phyloP scores from a whole-genome alignment of 2,888 invertebrate genomes.

The Panopea generosa region DNA sequence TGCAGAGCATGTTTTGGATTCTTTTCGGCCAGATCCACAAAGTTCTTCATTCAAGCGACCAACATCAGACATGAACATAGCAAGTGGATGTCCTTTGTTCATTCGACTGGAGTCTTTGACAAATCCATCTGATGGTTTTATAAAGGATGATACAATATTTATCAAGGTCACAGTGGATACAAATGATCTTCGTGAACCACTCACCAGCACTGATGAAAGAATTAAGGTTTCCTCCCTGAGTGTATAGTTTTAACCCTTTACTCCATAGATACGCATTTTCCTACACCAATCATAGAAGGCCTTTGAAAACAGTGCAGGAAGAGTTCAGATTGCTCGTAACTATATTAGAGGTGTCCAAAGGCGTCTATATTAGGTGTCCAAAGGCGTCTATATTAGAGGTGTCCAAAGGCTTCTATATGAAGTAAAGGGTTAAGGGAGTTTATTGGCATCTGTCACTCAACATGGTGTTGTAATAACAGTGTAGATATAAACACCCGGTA shows the following conservation, averaged over 20 bases:
- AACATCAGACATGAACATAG: slow-evolving; percentile 84
- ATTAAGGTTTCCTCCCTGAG: slow-evolving; percentile 19
- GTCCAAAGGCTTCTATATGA: slow-evolving; percentile 8
- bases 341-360: too few species aligned
- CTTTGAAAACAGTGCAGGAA: too few species aligned
- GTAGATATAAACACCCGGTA: too few species aligned
- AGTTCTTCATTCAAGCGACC: slow-evolving; percentile 83
- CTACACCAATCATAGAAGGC: too few species aligned
- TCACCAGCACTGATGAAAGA: slow-evolving; percentile 26
- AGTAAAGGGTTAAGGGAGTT: too few species aligned
- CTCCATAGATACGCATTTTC: too few species aligned
- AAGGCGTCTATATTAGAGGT: too few species aligned
- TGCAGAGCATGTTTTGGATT: slow-evolving; percentile 81
- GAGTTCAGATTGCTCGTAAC: too few species aligned
- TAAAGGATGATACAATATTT: slow-evolving; percentile 58
- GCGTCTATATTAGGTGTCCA: too few species aligned
- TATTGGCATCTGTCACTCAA: too few species aligned
- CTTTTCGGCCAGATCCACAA: slow-evolving; percentile 83
- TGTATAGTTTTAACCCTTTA: too few species aligned
- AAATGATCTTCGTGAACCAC: slow-evolving; percentile 36
- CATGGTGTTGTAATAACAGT: too few species aligned
- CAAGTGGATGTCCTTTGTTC: slow-evolving; percentile 84
- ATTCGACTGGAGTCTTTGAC: slow-evolving; percentile 69
- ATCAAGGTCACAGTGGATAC: slow-evolving; percentile 49
- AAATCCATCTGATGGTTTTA: slow-evolving; percentile 44